Evolutionary conservation across 2,797 vertebrate genomes (phyloP), one percentile per base, ranked within the genome.

Genomic region (Emydoidea blandingii): DNA sequence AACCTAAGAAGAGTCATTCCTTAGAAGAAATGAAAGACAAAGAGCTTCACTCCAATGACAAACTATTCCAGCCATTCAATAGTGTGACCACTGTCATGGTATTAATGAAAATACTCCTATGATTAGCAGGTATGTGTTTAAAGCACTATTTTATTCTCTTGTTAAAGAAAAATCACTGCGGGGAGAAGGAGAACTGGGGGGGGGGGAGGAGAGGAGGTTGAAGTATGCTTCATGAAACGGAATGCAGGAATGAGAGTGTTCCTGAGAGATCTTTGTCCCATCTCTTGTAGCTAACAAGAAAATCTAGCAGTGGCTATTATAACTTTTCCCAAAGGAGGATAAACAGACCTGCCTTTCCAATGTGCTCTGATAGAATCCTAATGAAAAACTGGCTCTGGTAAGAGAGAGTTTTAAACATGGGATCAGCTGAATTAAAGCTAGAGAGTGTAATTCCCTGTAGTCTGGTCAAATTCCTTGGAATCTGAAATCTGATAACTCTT

Each of bases 401-500:
- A 93, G 85, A 89, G 12, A 27, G 19, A 87, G 54, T 76, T 76
- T 57, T 47, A 34, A 89, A 80, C 15, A 49, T 52, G 44, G 16
- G n/a, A 54, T 49, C 14, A 50, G 85, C 72, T 84, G 41, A 2
- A 68, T 85, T 54, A 52, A 74, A 91, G 74, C 84, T 16, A 37
- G 1, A 1, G 1, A 84, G 92, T 74, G 19, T 8, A 72, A 79
- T 23, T 37, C 86, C 81, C 91, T 41, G 74, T 49, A 83, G 53
- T 12, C 19, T 1, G 1, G 83, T 88, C 89, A 37, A 78, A 53
- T 88, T 41, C 76, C 0, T 87, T 1, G 74, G 83, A 62, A 92
- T 80, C 53, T 3, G 91, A 95, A 96, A 95, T 65, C 87, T 2
- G 31, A 95, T 19, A 91, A 89, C 85, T 94, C 91, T 90, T 87